A percentile compares a stretch with the other conserved stretches of the same genome.
These are phyloP conservation scores for Leptatherina wallacei DNA, from an alignment of 2,797 vertebrate genomes.

Conservation along the genomic window DNA sequence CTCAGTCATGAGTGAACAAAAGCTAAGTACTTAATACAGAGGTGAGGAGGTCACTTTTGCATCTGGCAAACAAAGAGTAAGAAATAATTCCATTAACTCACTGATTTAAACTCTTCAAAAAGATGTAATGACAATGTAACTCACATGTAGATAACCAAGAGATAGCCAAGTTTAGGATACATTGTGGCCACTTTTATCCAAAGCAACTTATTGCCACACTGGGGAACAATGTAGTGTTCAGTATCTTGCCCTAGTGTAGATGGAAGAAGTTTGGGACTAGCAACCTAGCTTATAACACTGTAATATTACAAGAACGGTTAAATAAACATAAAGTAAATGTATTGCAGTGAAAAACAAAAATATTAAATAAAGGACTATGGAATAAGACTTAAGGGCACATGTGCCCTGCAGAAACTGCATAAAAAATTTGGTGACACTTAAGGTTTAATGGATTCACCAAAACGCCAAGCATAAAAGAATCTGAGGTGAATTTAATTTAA, in stretches of 20 bases:
- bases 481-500: neutral
- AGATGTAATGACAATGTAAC: neutral
- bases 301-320: neutral
- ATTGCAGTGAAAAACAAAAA: neutral
- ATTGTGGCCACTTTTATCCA: neutral
- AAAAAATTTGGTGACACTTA: neutral
- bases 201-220: neutral
- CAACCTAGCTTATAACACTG: neutral
- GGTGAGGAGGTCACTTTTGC: constrained; percentile 29
- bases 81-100: constrained; percentile 8
- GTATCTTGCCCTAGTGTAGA: neutral
- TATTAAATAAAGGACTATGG: constrained; percentile 2
- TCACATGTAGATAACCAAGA: neutral
- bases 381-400: neutral
- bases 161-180: too few relatives aligned
- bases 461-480: neutral
- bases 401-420: neutral
- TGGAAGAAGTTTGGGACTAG: neutral
- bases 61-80: neutral
- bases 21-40: constrained; percentile 13
- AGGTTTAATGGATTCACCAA: neutral
- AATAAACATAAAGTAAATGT: neutral
- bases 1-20: constrained; percentile 24
- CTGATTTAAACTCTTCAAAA: neutral
- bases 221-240: neutral